These are phyloP conservation scores for Drepana falcataria DNA, from an alignment of 2,888 invertebrate species.

Conservation along the genomic window DNA sequence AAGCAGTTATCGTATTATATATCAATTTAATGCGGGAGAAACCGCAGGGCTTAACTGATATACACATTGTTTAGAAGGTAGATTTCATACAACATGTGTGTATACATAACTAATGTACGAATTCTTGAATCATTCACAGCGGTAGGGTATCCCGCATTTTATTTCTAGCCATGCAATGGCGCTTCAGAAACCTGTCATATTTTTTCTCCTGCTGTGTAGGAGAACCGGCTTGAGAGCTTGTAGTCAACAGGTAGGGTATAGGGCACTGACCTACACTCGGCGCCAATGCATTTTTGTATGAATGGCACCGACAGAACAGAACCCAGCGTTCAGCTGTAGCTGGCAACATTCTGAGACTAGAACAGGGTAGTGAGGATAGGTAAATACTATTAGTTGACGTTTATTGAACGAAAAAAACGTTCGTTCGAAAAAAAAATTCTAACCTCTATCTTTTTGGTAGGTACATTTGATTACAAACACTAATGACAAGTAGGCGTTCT, in stretches of 20 bases:
- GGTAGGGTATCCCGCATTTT: not conserved
- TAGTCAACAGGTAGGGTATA: conserved; percentile 70
- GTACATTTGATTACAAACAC: too few relatives aligned
- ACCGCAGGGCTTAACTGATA: too few relatives aligned
- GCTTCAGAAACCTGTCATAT: conserved; percentile 42
- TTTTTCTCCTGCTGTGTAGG: conserved; percentile 40
- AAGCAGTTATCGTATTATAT: too few relatives aligned
- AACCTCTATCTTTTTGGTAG: too few relatives aligned
- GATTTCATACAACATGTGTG: too few relatives aligned
- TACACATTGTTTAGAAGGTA: too few relatives aligned
- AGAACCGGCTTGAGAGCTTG: conserved; percentile 63
- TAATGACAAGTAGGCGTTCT: too few relatives aligned
- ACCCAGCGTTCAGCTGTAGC: conserved; percentile 35
- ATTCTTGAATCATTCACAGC: too few relatives aligned
- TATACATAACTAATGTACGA: too few relatives aligned
- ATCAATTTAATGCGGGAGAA: too few relatives aligned
- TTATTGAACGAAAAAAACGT: conserved; percentile 14
- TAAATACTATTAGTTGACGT: conserved; percentile 24
- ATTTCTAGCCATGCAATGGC: conserved; percentile 24
- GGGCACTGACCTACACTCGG: conserved; percentile 72
- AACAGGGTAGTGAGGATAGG: too few relatives aligned
- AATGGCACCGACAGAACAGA: conserved; percentile 44
- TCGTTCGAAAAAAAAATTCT: too few relatives aligned
- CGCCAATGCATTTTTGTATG: conserved; percentile 39
- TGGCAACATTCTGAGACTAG: not conserved